phyloP scores from a whole-genome alignment of 30 jellyfish, hydroid and myxozoan species.

The Rhopilema esculentum region DNA sequence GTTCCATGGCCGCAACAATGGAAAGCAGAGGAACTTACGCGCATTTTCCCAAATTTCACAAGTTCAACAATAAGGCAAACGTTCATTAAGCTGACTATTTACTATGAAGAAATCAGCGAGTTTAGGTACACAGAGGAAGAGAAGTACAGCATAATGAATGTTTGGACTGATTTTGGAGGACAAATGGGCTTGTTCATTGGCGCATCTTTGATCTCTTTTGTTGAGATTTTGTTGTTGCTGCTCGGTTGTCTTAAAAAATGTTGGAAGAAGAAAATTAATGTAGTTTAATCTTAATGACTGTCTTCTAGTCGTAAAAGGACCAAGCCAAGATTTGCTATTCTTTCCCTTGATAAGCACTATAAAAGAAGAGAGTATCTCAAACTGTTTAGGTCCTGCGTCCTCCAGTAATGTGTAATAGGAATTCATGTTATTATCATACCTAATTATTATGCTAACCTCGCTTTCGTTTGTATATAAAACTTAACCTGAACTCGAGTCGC shows the following conservation, averaged over 20 bases:
- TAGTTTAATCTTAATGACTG: too few relatives aligned
- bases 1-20: conserved; percentile 61
- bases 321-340: too few relatives aligned
- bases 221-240: conserved; percentile 29
- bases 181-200: conserved; percentile 72
- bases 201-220: conserved; percentile 53
- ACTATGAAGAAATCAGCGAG: conserved; percentile 14
- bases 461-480: too few relatives aligned
- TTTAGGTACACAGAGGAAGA: conserved; percentile 29
- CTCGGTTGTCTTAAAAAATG: background rate
- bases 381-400: too few relatives aligned
- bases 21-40: conserved; percentile 10
- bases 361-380: too few relatives aligned
- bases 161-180: conserved; percentile 62
- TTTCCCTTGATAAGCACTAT: too few relatives aligned
- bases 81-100: background rate
- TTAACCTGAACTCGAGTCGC: too few relatives aligned
- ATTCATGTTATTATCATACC: too few relatives aligned
- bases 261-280: background rate
- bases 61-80: conserved; percentile 7
- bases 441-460: too few relatives aligned
- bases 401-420: too few relatives aligned
- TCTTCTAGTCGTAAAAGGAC: too few relatives aligned
- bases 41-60: background rate
- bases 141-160: conserved; percentile 5